Percentiles rank a stretch among this genome's conserved stretches.
phyloP scores from a whole-genome alignment of 2,888 invertebrate genomes.

The Sarcophaga subvicina region DNA sequence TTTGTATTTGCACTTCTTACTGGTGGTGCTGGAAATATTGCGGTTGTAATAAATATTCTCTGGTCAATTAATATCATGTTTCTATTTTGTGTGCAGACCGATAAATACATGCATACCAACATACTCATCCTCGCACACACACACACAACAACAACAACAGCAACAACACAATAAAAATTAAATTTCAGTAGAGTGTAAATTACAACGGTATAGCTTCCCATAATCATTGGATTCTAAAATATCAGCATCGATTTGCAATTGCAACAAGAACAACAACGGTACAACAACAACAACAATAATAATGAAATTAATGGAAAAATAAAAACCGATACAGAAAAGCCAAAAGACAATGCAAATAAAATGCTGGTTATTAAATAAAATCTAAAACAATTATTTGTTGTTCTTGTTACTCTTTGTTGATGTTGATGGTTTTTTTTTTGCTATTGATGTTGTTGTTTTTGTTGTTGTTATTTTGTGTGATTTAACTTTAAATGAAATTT shows the following conservation, averaged over 20 bases:
- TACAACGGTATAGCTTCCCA: conserved; percentile 8
- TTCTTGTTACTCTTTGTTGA: too few species aligned
- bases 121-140: conserved; percentile 5
- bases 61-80: conserved; percentile 74
- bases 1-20: conserved; percentile 53
- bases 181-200: too few species aligned
- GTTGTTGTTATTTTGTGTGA: conserved; percentile 3
- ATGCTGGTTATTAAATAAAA: conserved; percentile 50
- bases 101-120: conserved; percentile 29
- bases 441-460: too few species aligned
- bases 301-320: conserved; percentile 16
- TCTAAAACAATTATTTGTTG: background rate
- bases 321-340: background rate
- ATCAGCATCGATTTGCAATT: conserved; percentile 13
- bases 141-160: background rate
- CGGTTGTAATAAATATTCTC: conserved; percentile 77
- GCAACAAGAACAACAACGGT: background rate
- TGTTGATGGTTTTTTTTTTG: too few species aligned
- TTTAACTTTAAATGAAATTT: conserved; percentile 16
- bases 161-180: background rate
- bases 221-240: conserved; percentile 43
- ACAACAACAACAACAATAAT: background rate
- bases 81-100: conserved; percentile 69
- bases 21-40: conserved; percentile 68
- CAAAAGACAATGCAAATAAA: conserved; percentile 44